These are phyloP conservation scores for Anomalospiza imberbis DNA, from an alignment of 2,797 vertebrate species.

Conservation along the genomic window DNA sequence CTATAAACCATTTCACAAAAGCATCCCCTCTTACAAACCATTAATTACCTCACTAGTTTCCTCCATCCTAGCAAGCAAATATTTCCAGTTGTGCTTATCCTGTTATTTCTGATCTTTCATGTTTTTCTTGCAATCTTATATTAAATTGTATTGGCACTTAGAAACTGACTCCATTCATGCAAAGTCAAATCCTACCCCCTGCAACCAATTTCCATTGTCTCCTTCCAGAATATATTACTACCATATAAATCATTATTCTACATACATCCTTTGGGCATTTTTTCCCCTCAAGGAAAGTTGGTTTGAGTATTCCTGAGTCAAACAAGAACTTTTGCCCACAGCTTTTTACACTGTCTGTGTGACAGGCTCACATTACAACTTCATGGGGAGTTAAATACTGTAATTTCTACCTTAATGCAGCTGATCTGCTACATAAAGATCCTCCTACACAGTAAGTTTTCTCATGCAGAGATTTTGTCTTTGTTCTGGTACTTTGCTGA, in stretches of 20 bases:
- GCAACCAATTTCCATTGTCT: background rate
- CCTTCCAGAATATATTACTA: background rate
- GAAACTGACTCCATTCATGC: background rate
- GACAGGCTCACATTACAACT: constrained; percentile 32
- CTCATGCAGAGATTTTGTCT: constrained; percentile 23
- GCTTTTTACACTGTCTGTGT: background rate
- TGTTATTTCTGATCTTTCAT: background rate
- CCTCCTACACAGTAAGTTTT: constrained; percentile 35
- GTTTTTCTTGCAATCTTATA: background rate
- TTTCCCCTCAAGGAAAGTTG: background rate
- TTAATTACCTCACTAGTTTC: background rate
- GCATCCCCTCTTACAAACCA: background rate
- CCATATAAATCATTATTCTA: background rate
- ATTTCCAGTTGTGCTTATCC: background rate
- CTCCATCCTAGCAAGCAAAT: background rate
- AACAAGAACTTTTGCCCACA: background rate
- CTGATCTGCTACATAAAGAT: constrained; percentile 27
- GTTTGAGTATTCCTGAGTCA: background rate
- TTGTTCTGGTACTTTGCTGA: constrained; percentile 24
- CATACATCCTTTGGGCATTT: background rate
- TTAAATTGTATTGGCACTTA: background rate
- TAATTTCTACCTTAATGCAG: constrained; percentile 47
- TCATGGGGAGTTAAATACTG: constrained; percentile 17
- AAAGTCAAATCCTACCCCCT: background rate
- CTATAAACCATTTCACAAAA: background rate